phyloP scores from a whole-genome alignment of 2,113 vertebrate species.

The Prolemur simus region DNA sequence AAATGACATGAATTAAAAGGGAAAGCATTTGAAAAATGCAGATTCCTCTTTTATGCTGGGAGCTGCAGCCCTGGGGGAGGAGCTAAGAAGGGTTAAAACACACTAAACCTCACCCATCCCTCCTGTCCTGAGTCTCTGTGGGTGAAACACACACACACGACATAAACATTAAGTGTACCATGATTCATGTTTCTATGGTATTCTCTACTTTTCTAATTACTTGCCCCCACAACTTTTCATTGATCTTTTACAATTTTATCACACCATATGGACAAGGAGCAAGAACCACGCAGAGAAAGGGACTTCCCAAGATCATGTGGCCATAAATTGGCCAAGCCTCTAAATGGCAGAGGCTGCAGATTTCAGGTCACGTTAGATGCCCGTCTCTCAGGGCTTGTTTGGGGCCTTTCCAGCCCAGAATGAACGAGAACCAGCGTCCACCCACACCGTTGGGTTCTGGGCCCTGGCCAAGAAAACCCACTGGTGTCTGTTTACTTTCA shows the following conservation, averaged over 20 bases:
- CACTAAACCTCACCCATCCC: not conserved
- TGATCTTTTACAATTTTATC: not conserved
- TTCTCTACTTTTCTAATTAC: not conserved
- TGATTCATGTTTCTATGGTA: not conserved
- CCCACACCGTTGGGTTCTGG: not conserved
- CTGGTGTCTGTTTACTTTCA: slow-evolving; percentile 52
- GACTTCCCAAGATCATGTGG: not conserved
- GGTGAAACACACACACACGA: not conserved
- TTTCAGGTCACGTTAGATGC: not conserved
- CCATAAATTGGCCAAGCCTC: not conserved
- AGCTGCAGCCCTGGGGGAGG: not conserved
- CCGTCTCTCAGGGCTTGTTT: not conserved
- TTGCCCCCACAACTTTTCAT: not conserved
- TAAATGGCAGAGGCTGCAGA: not conserved
- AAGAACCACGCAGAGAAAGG: not conserved
- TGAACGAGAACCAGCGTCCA: not conserved
- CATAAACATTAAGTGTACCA: not conserved
- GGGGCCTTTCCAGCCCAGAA: not conserved
- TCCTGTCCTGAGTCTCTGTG: not conserved
- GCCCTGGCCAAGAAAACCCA: slow-evolving; percentile 3
- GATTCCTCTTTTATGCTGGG: not conserved
- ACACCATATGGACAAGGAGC: not conserved
- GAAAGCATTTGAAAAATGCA: not conserved
- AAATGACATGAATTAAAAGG: not conserved
- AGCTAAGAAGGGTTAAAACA: not conserved